Percentiles rank a stretch among this genome's conserved stretches.
Evolutionary conservation across 1,140 invertebrate genomes (phyloP).

Genomic region (Ceratosolen solmsi): DNA sequence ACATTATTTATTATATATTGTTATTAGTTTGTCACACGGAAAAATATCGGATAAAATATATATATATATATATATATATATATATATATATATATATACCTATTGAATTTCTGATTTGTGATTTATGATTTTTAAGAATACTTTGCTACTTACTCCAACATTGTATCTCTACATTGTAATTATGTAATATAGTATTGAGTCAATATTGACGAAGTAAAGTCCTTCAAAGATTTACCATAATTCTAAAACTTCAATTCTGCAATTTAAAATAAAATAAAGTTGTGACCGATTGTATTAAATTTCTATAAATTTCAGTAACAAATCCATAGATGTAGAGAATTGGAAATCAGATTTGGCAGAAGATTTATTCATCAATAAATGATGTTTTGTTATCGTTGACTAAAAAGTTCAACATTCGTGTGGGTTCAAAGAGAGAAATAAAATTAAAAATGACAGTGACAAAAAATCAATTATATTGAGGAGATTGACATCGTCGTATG

Average conservation of each 20-base stretch:
- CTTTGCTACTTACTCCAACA: too few species aligned
- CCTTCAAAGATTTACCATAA: background rate
- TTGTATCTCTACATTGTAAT: too few species aligned
- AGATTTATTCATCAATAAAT: slow-evolving; percentile 34
- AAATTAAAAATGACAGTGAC: slow-evolving; percentile 34
- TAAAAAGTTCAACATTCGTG: slow-evolving; percentile 2
- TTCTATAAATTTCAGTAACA: too few species aligned
- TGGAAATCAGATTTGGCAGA: slow-evolving; percentile 13
- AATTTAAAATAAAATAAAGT: background rate
- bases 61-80: too few species aligned
- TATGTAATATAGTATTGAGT: background rate
- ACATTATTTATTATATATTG: slow-evolving; percentile 24
- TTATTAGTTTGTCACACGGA: background rate
- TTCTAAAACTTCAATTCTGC: background rate
- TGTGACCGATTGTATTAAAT: too few species aligned
- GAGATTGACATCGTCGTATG: slow-evolving; percentile 19
- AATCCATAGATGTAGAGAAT: background rate
- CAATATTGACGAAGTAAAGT: background rate
- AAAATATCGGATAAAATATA: background rate
- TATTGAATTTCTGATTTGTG: too few species aligned
- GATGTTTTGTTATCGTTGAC: slow-evolving; percentile 17
- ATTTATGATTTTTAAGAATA: too few species aligned
- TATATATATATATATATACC: too few species aligned
- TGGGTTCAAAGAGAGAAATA: background rate
- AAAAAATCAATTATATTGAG: slow-evolving; percentile 36